Base-by-base conservation (phyloP, 2,888 invertebrate genomes). In the Microctonus aethiopoides region DNA sequence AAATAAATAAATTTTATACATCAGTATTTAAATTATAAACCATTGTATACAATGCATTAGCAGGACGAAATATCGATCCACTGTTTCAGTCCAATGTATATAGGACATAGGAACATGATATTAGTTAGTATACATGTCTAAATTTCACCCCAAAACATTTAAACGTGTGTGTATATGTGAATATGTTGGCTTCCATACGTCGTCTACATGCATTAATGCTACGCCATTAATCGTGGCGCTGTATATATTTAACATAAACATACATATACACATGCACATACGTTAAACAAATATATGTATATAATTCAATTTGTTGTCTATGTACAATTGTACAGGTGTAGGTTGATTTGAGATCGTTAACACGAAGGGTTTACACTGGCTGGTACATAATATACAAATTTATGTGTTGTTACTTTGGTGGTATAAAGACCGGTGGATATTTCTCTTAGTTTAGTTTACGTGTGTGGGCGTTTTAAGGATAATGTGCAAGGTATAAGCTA, bases 31-130 rank as follows among this genome's bases (percentile, higher is more conserved):
- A 29, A 5, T 3, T 7, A 3, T 29, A 29, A 5, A 29, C 29
- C 4, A 29, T 7, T 29, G 29, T 29, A 29, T 29, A 29, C 29
- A 76, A n/a, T n/a, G n/a, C n/a, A n/a, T n/a, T n/a, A 77, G 79
- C 54, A 64, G 71, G 70, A 67, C 75, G 77, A 79, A 81, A 84
- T 83, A 84, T 83, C 83, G 84, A 83, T 78, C 66, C 83, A 80
- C 69, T 74, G 74, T 16, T 79, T 82, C 76, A 62, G 29, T 51
- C 56, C 66, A 39, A 68, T 46, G 46, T 46, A 68, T 34, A 64
- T 57, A 34, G 13, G 5, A 39, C 11, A 39, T n/a, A 5, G 39
- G 36, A 16, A 46, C 36, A 36, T 10, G 7, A 46, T 46, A n/a
- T 39, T n/a, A 2, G 16, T 6, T 46, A n/a, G 6, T n/a, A 34